Percentiles rank a stretch among this genome's conserved stretches.
Evolutionary conservation across 2,888 invertebrate genomes (phyloP).

Genomic region (Patella pellucida): DNA sequence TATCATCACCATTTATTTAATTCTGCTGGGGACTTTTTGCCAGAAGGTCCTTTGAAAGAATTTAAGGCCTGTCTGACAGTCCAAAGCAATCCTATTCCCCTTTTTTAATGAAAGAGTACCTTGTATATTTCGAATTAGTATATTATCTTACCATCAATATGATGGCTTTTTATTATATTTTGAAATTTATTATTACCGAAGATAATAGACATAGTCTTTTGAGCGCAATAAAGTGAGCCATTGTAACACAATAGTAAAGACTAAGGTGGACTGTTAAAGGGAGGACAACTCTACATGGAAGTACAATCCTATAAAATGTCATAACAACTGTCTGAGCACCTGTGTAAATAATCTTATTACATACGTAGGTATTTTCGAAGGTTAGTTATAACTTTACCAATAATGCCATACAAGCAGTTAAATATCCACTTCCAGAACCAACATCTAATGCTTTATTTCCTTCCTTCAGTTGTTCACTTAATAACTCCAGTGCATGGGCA

Average conservation of each 20-base stretch:
- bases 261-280: neutral
- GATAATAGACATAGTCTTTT: too few species aligned
- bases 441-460: slow-evolving; percentile 74
- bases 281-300: neutral
- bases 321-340: neutral
- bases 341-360: neutral
- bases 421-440: slow-evolving; percentile 72
- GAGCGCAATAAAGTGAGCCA: neutral
- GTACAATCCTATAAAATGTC: neutral
- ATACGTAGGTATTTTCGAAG: neutral
- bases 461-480: slow-evolving; percentile 65
- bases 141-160: too few species aligned
- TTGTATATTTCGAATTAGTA: too few species aligned
- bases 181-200: too few species aligned
- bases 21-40: too few species aligned
- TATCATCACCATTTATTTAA: too few species aligned
- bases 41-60: too few species aligned
- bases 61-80: too few species aligned
- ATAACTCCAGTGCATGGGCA: slow-evolving; percentile 71
- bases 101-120: too few species aligned
- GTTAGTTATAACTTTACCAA: slow-evolving; percentile 66
- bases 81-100: too few species aligned
- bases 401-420: slow-evolving; percentile 71
- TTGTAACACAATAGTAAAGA: neutral
- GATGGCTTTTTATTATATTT: too few species aligned